These are phyloP conservation scores for Scaptodrosophila lebanonensis DNA, from an alignment of 1,140 invertebrate genomes.

Conservation along the genomic window DNA sequence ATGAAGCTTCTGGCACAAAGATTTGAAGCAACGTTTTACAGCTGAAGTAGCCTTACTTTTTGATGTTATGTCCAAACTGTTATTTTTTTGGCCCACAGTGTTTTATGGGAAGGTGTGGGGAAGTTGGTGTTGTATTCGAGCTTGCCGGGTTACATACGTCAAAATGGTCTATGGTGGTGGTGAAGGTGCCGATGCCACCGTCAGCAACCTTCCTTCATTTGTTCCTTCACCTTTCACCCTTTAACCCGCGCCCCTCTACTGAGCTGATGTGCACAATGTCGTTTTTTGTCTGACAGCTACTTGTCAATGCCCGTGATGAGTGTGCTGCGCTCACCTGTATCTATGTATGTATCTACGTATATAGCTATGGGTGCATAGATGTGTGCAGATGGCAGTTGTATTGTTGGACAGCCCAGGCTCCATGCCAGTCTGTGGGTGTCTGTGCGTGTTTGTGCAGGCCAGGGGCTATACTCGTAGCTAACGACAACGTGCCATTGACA, in stretches of 20 bases:
- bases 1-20: too few species aligned
- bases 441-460: too few species aligned
- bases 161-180: too few species aligned
- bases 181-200: too few species aligned
- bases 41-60: too few species aligned
- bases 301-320: conserved; percentile 69
- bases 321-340: conserved; percentile 22
- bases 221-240: neutral
- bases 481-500: conserved; percentile 65
- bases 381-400: conserved; percentile 33
- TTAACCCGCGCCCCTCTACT: conserved; percentile 5
- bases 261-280: conserved; percentile 2
- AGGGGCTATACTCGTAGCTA: conserved; percentile 15
- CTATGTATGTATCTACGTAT: neutral
- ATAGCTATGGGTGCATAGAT: neutral
- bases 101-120: too few species aligned
- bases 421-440: conserved; percentile 2
- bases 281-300: conserved; percentile 60
- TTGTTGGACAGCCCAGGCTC: neutral
- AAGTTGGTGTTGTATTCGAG: too few species aligned
- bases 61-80: too few species aligned
- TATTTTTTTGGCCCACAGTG: too few species aligned
- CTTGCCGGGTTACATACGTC: too few species aligned
- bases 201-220: neutral
- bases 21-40: too few species aligned